phyloP scores from a whole-genome alignment of 2,888 invertebrate genomes.

The Chirona hameri region DNA sequence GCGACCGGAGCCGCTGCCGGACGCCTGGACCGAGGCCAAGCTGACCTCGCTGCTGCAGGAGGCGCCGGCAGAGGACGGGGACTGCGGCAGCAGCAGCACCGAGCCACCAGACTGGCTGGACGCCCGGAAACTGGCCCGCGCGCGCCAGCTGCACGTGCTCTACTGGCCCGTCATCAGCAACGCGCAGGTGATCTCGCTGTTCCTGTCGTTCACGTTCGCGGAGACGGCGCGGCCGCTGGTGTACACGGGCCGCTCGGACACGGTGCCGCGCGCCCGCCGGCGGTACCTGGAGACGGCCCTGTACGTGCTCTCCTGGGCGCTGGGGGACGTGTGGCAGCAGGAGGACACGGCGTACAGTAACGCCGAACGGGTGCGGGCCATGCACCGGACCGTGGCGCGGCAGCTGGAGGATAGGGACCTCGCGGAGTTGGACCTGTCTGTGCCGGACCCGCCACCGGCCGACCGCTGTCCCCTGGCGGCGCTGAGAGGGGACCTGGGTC shows the following conservation, averaged over 20 bases:
- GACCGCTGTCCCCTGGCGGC: background rate
- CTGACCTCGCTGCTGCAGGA: background rate
- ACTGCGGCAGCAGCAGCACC: slow-evolving; percentile 25
- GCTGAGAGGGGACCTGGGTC: background rate
- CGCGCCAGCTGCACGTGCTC: slow-evolving; percentile 33
- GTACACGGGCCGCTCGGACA: slow-evolving; percentile 51
- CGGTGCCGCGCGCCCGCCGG: slow-evolving; percentile 50
- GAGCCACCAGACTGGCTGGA: slow-evolving; percentile 36
- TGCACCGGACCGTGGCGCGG: slow-evolving; percentile 45
- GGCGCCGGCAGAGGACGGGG: slow-evolving; percentile 27
- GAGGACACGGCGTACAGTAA: slow-evolving; percentile 50
- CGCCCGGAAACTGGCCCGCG: slow-evolving; percentile 32
- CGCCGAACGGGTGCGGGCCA: slow-evolving; percentile 48
- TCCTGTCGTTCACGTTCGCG: slow-evolving; percentile 34
- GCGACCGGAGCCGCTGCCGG: background rate
- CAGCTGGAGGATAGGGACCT: slow-evolving; percentile 51
- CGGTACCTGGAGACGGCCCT: slow-evolving; percentile 52
- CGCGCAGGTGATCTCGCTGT: slow-evolving; percentile 33
- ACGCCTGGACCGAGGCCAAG: background rate
- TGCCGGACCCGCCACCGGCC: slow-evolving; percentile 9
- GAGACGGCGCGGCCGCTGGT: slow-evolving; percentile 51
- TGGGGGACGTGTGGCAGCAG: slow-evolving; percentile 51
- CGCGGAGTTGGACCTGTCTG: slow-evolving; percentile 36
- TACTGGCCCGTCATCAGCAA: slow-evolving; percentile 35
- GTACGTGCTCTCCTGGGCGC: slow-evolving; percentile 53